Evolutionary conservation across 2,113 vertebrate genomes (phyloP).

Genomic region (Podarcis raffonei): DNA sequence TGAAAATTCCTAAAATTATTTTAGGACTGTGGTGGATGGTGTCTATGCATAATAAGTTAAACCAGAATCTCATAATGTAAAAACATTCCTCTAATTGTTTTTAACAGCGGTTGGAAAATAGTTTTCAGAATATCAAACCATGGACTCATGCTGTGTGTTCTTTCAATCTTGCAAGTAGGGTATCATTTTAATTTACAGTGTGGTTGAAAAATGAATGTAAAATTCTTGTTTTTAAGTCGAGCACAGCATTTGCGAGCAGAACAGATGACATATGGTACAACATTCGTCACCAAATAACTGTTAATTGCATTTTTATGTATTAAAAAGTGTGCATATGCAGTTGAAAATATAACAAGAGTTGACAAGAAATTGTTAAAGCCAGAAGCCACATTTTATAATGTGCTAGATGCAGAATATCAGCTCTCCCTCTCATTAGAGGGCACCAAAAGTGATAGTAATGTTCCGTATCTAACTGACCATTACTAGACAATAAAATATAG

Average conservation of each 20-base stretch:
- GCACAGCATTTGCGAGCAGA: slow-evolving; percentile 60
- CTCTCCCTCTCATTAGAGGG: neutral
- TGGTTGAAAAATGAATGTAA: slow-evolving; percentile 32
- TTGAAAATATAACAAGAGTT: slow-evolving; percentile 52
- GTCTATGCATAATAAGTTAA: slow-evolving; percentile 39
- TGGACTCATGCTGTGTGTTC: slow-evolving; percentile 26
- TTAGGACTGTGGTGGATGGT: slow-evolving; percentile 31
- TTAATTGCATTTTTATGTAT: slow-evolving; percentile 57
- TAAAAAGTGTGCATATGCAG: slow-evolving; percentile 43
- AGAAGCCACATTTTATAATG: slow-evolving; percentile 34
- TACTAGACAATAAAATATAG: neutral
- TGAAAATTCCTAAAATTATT: slow-evolving; percentile 22
- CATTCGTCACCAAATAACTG: slow-evolving; percentile 62
- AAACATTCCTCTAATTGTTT: slow-evolving; percentile 47
- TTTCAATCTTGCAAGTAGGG: slow-evolving; percentile 40
- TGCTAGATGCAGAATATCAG: neutral
- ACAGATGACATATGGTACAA: slow-evolving; percentile 66
- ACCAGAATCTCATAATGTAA: slow-evolving; percentile 4
- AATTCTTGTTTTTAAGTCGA: slow-evolving; percentile 62
- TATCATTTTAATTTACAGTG: slow-evolving; percentile 16
- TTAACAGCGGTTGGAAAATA: slow-evolving; percentile 38
- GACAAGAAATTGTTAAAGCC: slow-evolving; percentile 44
- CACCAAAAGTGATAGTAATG: neutral
- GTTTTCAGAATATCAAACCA: slow-evolving; percentile 39
- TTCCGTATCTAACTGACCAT: neutral